phyloP scores from a whole-genome alignment of 2,888 invertebrate genomes.

The Sylvicola cinctus region DNA sequence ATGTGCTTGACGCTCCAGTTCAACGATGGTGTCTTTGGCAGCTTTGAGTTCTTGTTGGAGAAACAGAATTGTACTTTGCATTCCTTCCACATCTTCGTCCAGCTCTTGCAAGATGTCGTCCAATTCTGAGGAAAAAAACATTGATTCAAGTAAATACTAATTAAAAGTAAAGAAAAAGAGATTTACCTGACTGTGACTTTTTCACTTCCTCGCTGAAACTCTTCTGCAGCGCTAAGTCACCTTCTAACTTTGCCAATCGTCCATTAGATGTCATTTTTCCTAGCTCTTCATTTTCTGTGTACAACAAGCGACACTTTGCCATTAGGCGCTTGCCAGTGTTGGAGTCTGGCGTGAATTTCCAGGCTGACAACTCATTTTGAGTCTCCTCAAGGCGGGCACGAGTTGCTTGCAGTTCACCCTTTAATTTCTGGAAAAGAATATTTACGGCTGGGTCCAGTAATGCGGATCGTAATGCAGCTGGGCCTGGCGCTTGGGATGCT shows the following conservation, averaged over 20 bases:
- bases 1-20: too few species aligned
- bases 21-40: constrained; percentile 44
- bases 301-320: constrained; percentile 87
- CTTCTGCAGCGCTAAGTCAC: constrained; percentile 84
- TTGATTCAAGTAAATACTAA: neutral
- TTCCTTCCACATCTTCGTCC: constrained; percentile 94
- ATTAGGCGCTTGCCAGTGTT: constrained; percentile 94
- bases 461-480: constrained; percentile 55
- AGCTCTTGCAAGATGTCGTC: constrained; percentile 90
- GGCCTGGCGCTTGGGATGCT: constrained; percentile 63
- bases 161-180: constrained; percentile 1
- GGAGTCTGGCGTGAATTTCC: constrained; percentile 99
- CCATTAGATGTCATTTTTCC: constrained; percentile 92
- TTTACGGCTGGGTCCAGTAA: constrained; percentile 91
- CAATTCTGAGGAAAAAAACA: constrained; percentile 41
- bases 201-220: constrained; percentile 92
- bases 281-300: constrained; percentile 90
- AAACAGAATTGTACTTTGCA: constrained; percentile 92
- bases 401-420: constrained; percentile 73
- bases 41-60: constrained; percentile 84
- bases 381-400: constrained; percentile 88
- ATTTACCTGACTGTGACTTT: constrained; percentile 77
- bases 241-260: constrained; percentile 83
- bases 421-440: constrained; percentile 73
- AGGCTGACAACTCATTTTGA: constrained; percentile 91